Base-by-base conservation (phyloP, 2,797 vertebrate species). In the Scolopax rusticola region DNA sequence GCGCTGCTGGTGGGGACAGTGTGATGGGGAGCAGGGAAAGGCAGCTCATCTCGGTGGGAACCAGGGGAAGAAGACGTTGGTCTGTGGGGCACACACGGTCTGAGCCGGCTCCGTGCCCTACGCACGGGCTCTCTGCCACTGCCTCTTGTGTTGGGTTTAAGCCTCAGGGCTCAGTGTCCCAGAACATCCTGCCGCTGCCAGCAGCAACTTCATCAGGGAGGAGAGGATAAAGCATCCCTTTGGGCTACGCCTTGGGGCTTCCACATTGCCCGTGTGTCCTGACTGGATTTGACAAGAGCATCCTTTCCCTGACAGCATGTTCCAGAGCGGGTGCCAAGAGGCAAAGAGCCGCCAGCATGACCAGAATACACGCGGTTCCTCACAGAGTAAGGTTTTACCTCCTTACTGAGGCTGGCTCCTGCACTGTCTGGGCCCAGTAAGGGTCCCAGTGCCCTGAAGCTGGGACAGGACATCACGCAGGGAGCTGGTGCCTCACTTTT, bases 251-350 rank as follows among this genome's bases (percentile, higher is more conserved):
- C 70, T 8, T 27, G 59, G 47, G 59, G 59, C 75, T 64, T 32
- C 36, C 32, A 6, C 28, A 7, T 7, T 13, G 24, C 69, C 25
- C 9, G 5, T 2, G 0, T 33, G 18, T 13, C 63, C 33, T 6
- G 4, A 33, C 33, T 15, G 30, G 53, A 16, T 47, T 40, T 48
- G 41, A 27, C 36, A 77, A 38, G 17, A 77, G 70, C 59, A 56
- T 67, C 38, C 38, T 64, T 47, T 53, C 43, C 50, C 17, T 19
- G 32, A 30, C 47, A 77, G 41, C n/a, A 21, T 1, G 12, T 43
- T 57, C 77, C 77, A 45, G 53, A 68, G 65, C 4, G 1, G 53
- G n/a, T 40, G 20, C 41, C 70, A 38, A 67, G 1, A 67, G 54
- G 59, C 59, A 57, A 64, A 60, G 32, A 54, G 53, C 32, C 1